Conservation (phyloP, 2,888 invertebrate genomes). For the Drosophila colorata region DNA sequence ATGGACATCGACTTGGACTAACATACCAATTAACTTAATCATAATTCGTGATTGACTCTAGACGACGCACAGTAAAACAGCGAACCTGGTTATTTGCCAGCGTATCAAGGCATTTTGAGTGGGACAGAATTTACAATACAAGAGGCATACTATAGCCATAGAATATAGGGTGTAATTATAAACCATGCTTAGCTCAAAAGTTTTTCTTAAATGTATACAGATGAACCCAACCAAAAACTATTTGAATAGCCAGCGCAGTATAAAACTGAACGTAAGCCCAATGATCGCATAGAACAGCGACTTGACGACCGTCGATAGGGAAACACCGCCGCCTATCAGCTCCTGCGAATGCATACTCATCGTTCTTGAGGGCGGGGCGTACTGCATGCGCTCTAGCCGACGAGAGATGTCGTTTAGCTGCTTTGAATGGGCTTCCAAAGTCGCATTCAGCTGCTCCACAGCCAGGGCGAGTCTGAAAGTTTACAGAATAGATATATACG, state of each 20-base stretch:
- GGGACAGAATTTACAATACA: conserved; percentile 54
- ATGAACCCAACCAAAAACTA: conserved; percentile 56
- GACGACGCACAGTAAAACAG: conserved; percentile 17
- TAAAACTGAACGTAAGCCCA: conserved; percentile 74
- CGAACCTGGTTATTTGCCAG: conserved; percentile 38
- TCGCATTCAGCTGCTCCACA: conserved; percentile 86
- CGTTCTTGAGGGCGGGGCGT: conserved; percentile 64
- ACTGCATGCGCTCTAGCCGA: conserved; percentile 82
- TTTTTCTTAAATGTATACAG: conserved; percentile 51
- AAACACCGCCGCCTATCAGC: conserved; percentile 59
- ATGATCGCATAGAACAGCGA: conserved; percentile 75
- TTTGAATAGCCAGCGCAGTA: conserved; percentile 81
- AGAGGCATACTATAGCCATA: conserved; percentile 23
- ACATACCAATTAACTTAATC: conserved; percentile 38
- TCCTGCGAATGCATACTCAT: conserved; percentile 44
- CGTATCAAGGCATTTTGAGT: conserved; percentile 58
- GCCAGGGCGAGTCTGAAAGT: conserved; percentile 85
- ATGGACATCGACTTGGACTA: conserved; percentile 18
- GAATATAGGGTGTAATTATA: conserved; percentile 27
- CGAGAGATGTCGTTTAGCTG: conserved; percentile 85
- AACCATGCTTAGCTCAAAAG: conserved; percentile 53
- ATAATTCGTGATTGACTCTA: conserved; percentile 61
- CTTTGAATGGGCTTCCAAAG: conserved; percentile 86
- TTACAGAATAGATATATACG: neutral
- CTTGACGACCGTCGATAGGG: conserved; percentile 76